Conservation (phyloP, 2,113 vertebrate genomes). For the Antechinus stuartii region DNA sequence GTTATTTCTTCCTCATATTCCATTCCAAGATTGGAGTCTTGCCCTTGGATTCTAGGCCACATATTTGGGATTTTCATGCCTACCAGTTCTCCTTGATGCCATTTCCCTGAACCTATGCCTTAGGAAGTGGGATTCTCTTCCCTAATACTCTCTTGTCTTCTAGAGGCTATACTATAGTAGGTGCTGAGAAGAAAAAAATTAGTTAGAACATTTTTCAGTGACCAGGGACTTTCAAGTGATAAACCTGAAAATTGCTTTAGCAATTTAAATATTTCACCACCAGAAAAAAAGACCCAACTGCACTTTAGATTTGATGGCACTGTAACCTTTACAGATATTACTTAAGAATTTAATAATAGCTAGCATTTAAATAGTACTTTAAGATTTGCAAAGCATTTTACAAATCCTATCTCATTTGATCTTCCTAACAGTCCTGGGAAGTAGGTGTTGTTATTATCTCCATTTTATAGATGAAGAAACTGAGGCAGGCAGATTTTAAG, state of each 20-base stretch:
- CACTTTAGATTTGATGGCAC: neutral
- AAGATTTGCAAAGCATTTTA: neutral
- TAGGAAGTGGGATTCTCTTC: neutral
- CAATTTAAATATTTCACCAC: neutral
- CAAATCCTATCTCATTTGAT: neutral
- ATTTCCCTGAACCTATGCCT: neutral
- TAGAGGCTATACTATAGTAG: neutral
- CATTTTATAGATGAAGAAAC: neutral
- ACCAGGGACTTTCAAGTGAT: neutral
- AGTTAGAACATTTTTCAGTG: neutral
- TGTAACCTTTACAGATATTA: neutral
- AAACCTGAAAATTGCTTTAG: neutral
- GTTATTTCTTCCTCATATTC: neutral
- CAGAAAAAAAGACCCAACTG: neutral
- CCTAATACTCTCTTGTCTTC: neutral
- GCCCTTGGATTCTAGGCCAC: neutral
- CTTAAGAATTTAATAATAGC: conserved; percentile 1
- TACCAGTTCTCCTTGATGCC: neutral
- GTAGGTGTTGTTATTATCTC: neutral
- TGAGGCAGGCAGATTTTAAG: neutral
- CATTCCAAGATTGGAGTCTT: neutral
- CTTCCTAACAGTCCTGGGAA: neutral
- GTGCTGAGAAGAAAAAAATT: neutral
- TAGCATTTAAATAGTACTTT: neutral
- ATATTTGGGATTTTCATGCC: neutral